Evolutionary conservation across 2,797 vertebrate species (phyloP).

Genomic region (Myripristis murdjan): DNA sequence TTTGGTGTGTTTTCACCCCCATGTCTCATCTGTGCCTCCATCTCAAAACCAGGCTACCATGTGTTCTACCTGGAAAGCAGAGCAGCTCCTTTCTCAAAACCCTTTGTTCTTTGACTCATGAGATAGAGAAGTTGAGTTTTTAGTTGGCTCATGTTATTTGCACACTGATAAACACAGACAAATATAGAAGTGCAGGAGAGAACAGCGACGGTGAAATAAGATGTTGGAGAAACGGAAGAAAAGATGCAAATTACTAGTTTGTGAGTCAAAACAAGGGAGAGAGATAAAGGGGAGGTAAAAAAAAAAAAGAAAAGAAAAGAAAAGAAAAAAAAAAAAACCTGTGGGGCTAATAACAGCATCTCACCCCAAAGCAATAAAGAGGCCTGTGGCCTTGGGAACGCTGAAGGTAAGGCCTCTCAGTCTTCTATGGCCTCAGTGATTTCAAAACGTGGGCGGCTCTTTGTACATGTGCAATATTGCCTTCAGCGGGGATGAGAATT

Average conservation of each 20-base stretch:
- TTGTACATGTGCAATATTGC: constrained; percentile 43
- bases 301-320: no score
- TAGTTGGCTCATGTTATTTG: constrained; percentile 10
- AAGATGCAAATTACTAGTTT: constrained; percentile 34
- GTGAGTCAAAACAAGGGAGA: constrained; percentile 15
- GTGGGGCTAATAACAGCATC: constrained; percentile 40
- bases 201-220: constrained; percentile 17
- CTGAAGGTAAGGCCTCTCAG: constrained; percentile 26
- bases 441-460: constrained; percentile 35
- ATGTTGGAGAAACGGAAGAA: constrained; percentile 24
- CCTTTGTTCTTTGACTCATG: not conserved
- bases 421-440: constrained; percentile 36
- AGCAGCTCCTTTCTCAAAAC: not conserved
- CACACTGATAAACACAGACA: not conserved
- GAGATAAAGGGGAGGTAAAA: no score
- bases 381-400: constrained; percentile 2
- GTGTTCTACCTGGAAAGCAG: no score
- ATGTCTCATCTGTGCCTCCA: not conserved
- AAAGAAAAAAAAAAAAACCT: no score
- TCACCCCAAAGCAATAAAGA: constrained; percentile 38
- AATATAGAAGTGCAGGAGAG: not conserved
- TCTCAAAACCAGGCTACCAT: not conserved
- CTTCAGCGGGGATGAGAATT: constrained; percentile 30
- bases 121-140: constrained; percentile 13
- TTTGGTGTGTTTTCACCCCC: not conserved